These are phyloP conservation scores for Dasysyrphus albostriatus DNA, from an alignment of 2,888 invertebrate species.

Conservation along the genomic window DNA sequence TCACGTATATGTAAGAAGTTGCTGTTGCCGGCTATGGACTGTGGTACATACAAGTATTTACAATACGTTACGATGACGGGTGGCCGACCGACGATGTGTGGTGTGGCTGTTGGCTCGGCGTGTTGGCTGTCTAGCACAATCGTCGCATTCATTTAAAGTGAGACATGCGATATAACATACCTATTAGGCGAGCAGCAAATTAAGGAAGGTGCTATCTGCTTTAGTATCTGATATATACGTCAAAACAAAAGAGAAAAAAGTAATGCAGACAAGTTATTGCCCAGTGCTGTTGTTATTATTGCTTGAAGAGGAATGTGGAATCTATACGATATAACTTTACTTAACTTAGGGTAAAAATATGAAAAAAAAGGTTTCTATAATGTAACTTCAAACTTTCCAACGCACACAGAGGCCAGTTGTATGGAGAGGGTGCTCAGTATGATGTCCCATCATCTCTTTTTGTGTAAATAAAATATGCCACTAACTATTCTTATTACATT, in stretches of 20 bases:
- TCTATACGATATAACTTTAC: not conserved
- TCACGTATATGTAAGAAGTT: too few relatives aligned
- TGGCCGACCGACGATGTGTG: not conserved
- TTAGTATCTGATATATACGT: not conserved
- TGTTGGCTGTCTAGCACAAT: not conserved
- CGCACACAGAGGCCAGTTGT: too few relatives aligned
- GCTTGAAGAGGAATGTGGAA: not conserved
- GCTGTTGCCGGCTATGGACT: not conserved
- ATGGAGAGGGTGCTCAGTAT: too few relatives aligned
- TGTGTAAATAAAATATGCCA: too few relatives aligned
- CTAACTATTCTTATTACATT: too few relatives aligned
- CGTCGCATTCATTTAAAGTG: conserved; percentile 59
- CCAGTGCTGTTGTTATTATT: not conserved
- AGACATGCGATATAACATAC: conserved; percentile 76
- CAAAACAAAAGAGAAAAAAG: not conserved
- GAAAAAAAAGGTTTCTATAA: too few relatives aligned
- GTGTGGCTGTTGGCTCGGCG: conserved; percentile 21
- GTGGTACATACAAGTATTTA: not conserved
- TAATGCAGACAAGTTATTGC: not conserved
- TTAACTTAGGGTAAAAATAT: too few relatives aligned
- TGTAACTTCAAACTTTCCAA: too few relatives aligned
- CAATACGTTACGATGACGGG: too few relatives aligned
- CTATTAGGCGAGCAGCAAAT: conserved; percentile 62
- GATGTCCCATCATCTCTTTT: too few relatives aligned
- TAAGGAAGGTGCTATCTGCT: not conserved